Evolutionary conservation across 2,888 invertebrate species (phyloP), one percentile per base, ranked within the genome.

Genomic region (Syrista parreyssii): DNA sequence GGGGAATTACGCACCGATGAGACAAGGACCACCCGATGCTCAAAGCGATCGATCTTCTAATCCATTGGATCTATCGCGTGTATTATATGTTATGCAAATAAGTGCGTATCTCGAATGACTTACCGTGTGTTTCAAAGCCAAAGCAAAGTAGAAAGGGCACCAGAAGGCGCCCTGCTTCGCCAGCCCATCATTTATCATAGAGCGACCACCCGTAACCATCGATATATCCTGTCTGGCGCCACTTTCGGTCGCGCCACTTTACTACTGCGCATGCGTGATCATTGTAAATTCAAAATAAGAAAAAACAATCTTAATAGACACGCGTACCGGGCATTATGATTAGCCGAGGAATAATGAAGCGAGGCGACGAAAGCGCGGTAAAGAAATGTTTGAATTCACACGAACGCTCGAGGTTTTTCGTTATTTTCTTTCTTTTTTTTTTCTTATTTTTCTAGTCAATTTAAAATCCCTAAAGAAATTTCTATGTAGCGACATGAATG

Each of bases 1-100:
- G 55, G 9, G 55, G 55, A 55, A 55, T 55, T 23, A 55, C 55
- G 55, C 9, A 12, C 12, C 2, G 40, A 55, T 75, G 77, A 76
- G 79, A 76, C 81, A 78, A 36, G 72, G 79, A 76, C 68, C 74
- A 69, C 68, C 71, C 30, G 75, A 76, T 79, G 40, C 72, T 75
- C 76, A 23, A 78, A 74, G 79, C 78, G 81, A 83, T 83, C 82
- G 79, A 82, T 83, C 83, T 83, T 82, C 82, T 77, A 75, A 82
- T 78, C 68, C 79, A 33, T 75, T 30, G 77, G 80, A 76, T 81
- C 81, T 79, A 79, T 79, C 79, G 76, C 82, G 79, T 76, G 71
- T 76, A 78, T 83, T 83, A 83, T 81, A 83, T 81, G 83, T 83
- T 83, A 83, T 83, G 83, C 83, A 80, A 83, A 83, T 82, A 32